Evolutionary conservation across 2,797 vertebrate species (phyloP).

Genomic region (Sciaenops ocellatus): DNA sequence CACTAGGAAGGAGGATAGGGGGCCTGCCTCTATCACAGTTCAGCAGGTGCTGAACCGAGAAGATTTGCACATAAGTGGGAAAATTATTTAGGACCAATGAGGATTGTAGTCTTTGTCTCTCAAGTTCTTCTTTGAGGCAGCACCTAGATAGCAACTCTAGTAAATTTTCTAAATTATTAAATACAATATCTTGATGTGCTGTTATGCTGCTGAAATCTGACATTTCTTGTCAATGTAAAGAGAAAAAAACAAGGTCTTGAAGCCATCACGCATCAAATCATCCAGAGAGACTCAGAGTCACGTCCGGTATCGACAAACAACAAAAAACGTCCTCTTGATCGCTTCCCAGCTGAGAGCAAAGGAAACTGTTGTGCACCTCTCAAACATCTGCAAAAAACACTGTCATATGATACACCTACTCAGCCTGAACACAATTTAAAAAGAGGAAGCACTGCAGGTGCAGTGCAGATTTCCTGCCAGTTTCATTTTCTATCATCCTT

Average conservation of each 20-base stretch:
- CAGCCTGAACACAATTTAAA: background rate
- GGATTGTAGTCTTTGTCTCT: background rate
- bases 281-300: too few species aligned
- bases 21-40: conserved; percentile 22
- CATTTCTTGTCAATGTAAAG: background rate
- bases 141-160: too few species aligned
- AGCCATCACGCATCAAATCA: background rate
- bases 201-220: background rate
- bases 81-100: background rate
- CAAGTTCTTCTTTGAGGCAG: too few species aligned
- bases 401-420: background rate
- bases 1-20: conserved; percentile 16
- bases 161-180: background rate
- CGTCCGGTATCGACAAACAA: conserved; percentile 1
- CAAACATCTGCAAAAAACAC: background rate
- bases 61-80: background rate
- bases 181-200: background rate
- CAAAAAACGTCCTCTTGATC: background rate
- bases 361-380: background rate
- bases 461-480: conserved; percentile 20
- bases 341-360: background rate
- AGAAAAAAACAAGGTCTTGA: background rate
- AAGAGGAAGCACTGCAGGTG: conserved; percentile 68
- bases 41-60: conserved; percentile 39
- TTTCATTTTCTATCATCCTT: conserved; percentile 48